phyloP scores from a whole-genome alignment of 2,113 vertebrate species.

The Marmota flaviventris region DNA sequence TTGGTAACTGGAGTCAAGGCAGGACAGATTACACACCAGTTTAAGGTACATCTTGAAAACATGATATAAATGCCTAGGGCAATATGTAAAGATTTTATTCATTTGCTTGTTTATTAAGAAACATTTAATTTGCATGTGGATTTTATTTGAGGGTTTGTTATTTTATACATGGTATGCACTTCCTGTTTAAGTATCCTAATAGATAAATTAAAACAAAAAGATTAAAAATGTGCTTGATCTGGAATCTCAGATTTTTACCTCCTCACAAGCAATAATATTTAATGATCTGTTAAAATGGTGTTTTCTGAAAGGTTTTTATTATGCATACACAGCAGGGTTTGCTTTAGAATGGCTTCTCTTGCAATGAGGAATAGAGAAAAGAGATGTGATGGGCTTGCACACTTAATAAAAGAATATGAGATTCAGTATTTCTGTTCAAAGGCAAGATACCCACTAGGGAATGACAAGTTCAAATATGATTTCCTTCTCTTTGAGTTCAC shows the following conservation, averaged over 20 bases:
- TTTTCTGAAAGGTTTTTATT: constrained; percentile 55
- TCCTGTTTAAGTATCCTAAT: constrained; percentile 43
- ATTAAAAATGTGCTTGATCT: constrained; percentile 56
- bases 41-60: background rate
- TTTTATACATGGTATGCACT: background rate
- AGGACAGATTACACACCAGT: constrained; percentile 12
- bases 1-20: background rate
- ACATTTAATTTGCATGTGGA: background rate
- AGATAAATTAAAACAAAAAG: constrained; percentile 68
- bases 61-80: background rate
- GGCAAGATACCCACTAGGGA: background rate
- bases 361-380: constrained; percentile 27
- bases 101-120: constrained; percentile 38
- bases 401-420: constrained; percentile 61
- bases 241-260: constrained; percentile 48
- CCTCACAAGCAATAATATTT: constrained; percentile 52
- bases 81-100: background rate
- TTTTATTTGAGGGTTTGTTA: constrained; percentile 29
- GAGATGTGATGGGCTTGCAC: background rate
- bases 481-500: constrained; percentile 53
- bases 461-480: constrained; percentile 51
- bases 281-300: constrained; percentile 66
- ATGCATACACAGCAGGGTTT: constrained; percentile 65
- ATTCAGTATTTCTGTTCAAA: constrained; percentile 68
- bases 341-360: constrained; percentile 56